phyloP scores from a whole-genome alignment of 2,113 vertebrate genomes.

The Trogon surrucura region DNA sequence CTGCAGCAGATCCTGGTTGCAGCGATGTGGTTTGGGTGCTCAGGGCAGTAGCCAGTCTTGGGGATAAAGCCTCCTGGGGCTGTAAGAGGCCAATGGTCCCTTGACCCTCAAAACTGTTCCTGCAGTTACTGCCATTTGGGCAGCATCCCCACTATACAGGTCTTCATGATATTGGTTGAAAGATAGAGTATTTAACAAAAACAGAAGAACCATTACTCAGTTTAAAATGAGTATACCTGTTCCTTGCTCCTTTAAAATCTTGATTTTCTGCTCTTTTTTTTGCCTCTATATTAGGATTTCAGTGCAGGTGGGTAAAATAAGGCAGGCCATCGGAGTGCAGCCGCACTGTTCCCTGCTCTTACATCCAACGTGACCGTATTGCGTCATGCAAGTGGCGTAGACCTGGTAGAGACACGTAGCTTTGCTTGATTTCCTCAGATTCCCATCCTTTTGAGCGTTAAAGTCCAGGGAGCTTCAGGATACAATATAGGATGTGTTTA shows the following conservation, averaged over 20 bases:
- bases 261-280: background rate
- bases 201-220: background rate
- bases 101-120: background rate
- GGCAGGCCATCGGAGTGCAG: background rate
- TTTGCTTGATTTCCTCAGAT: background rate
- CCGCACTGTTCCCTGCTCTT: background rate
- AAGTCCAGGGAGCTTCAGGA: background rate
- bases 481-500: background rate
- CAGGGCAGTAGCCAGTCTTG: background rate
- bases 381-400: background rate
- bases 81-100: background rate
- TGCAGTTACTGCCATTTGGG: background rate
- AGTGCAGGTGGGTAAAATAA: background rate
- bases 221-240: background rate
- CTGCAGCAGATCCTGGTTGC: background rate
- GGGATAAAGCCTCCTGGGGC: background rate
- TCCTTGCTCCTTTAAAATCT: background rate
- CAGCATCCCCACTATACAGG: fast-evolving
- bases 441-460: background rate
- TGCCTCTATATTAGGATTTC: background rate
- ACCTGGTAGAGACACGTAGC: fast-evolving
- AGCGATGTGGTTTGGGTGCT: background rate
- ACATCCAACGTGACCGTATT: background rate
- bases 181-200: background rate
- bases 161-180: background rate